Base-by-base conservation (phyloP, 2,113 vertebrate species). In the Toxotes chatareus region DNA sequence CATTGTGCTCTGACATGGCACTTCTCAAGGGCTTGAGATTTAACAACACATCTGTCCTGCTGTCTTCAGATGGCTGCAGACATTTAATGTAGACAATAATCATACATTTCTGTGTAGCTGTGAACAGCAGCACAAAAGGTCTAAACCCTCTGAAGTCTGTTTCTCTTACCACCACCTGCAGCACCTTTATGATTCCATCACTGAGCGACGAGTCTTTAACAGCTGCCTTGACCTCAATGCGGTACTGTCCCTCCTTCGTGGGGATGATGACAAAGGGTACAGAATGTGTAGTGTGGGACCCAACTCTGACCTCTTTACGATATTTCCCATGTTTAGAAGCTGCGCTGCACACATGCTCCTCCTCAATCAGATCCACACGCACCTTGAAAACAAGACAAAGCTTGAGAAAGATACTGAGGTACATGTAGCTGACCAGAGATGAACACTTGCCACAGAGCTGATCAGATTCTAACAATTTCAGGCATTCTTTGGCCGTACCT, bases 191-290 rank as follows among this genome's bases (percentile, higher is more conserved):
- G 62, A 99, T 92, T 0, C 96, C 97, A 0, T 98, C 98, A 0
- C 27, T 46, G 23, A 90, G 12, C 0, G n/a, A 71, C 0, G 1
- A 32, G 4, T 89, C 65, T 19, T 59, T 86, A 3, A 96, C 96
- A 0, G 94, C 87, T 0, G 95, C 97, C 91, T 96, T 97, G 75
- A 98, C 96, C 82, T 97, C 96, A 0, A 99, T 76, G 0, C 82
- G 79, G 0, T 93, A 89, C 0, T 88, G 8, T 1, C 96, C 97
- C 0, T 91, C 16, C 63, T 90, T 90, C 75, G 97, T 82, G 7
- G 98, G 98, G n/a, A 98, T 95, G 0, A 99, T 72, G 74, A 97
- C 23, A 0, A 96, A 97, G 7, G 97, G 90, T 1, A 98, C 90
- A 0, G 95, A 49, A n/a, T 80, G 32, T 0, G 96, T 96, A 0